Conservation (phyloP, 2,888 invertebrate species). For the Phengaris alcon region DNA sequence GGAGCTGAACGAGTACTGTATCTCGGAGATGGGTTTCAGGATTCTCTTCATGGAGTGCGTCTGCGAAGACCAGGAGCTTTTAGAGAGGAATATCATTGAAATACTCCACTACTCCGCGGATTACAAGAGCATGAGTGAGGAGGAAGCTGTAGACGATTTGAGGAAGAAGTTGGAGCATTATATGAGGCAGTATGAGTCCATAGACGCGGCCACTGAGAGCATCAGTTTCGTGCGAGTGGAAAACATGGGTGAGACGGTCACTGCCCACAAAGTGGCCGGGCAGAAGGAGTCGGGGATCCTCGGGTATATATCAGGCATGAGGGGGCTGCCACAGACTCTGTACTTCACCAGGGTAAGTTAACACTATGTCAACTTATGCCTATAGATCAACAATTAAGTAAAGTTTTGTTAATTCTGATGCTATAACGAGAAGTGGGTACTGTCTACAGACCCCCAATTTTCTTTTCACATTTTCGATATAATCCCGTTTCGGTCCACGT, state of each 20-base stretch:
- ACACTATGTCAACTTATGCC: not conserved
- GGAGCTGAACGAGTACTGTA: slow-evolving; percentile 86
- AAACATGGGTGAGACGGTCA: slow-evolving; percentile 82
- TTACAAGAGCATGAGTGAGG: slow-evolving; percentile 88
- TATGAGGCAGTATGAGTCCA: slow-evolving; percentile 87
- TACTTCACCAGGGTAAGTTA: slow-evolving; percentile 91
- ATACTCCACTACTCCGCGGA: slow-evolving; percentile 93
- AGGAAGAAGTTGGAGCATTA: slow-evolving; percentile 91
- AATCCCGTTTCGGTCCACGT: too few species aligned
- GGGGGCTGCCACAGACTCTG: slow-evolving; percentile 89
- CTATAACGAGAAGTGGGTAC: too few species aligned
- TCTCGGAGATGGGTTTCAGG: slow-evolving; percentile 86
- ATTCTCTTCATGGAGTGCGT: slow-evolving; percentile 95
- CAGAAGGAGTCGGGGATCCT: slow-evolving; percentile 91
- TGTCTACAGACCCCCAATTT: too few species aligned
- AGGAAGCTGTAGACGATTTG: slow-evolving; percentile 88
- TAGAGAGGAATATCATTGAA: slow-evolving; percentile 79
- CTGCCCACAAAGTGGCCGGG: slow-evolving; percentile 85
- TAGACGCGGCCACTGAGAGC: slow-evolving; percentile 81
- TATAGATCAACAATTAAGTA: too few species aligned
- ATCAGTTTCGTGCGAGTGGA: slow-evolving; percentile 73
- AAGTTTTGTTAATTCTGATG: too few species aligned
- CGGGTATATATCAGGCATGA: slow-evolving; percentile 92
- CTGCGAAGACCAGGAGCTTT: slow-evolving; percentile 85
- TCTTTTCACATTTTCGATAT: too few species aligned